Evolutionary conservation across 2,888 invertebrate species (phyloP).

Genomic region (Spisula subtruncata): DNA sequence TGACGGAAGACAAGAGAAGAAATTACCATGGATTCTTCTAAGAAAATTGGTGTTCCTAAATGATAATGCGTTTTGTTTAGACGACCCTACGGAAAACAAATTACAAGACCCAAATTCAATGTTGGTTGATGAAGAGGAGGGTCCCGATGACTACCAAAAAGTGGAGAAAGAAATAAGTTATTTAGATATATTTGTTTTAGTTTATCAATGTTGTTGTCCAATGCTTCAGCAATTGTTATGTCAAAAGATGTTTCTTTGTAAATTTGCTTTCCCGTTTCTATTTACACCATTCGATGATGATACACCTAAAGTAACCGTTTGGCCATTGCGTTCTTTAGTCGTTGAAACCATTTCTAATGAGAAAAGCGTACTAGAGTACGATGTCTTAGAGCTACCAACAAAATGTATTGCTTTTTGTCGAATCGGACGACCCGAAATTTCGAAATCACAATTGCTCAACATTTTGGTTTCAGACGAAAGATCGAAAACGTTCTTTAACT

Average conservation of each 20-base stretch:
- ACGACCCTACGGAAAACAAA: background rate
- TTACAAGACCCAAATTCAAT: background rate
- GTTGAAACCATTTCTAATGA: background rate
- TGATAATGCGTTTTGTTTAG: background rate
- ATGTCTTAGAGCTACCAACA: background rate
- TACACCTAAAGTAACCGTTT: background rate
- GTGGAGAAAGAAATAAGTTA: background rate
- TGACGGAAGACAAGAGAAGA: background rate
- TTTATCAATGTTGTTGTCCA: conserved; percentile 29
- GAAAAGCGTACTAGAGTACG: background rate
- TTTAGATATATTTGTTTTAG: conserved; percentile 9
- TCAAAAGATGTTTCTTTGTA: conserved; percentile 26
- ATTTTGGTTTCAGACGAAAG: background rate
- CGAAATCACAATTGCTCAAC: conserved; percentile 26
- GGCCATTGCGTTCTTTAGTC: conserved; percentile 13
- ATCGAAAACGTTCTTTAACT: conserved; percentile 23
- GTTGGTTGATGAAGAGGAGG: background rate
- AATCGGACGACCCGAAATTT: conserved; percentile 1
- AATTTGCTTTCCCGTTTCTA: conserved; percentile 17
- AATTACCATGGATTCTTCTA: conserved; percentile 27
- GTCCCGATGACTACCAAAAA: background rate
- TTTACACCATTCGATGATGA: background rate
- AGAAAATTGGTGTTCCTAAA: conserved; percentile 9
- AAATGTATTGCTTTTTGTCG: conserved; percentile 20
- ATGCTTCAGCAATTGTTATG: conserved; percentile 1